Evolutionary conservation across 1,140 invertebrate species (phyloP), one percentile per base, ranked within the genome.

Genomic region (Drosophila erecta): DNA sequence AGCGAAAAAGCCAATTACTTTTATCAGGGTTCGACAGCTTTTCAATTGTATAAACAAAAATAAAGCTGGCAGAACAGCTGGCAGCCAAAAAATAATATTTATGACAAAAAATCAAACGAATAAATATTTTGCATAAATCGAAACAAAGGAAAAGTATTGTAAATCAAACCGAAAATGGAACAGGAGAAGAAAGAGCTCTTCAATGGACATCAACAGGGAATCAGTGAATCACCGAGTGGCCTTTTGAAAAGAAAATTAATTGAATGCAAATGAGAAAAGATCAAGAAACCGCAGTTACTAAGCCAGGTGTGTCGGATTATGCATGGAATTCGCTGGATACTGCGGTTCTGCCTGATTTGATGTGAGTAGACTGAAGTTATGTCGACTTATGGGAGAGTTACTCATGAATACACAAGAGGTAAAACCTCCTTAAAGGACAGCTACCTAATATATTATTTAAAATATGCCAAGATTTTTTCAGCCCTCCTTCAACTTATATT

Each of bases 341-440:
- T 40, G 65, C 60, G 67, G 77, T 85, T 85, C 77, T 81, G 81
- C 77, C 79, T 85, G 81, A 85, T 66, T 81, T 73, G 59, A 86
- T 85, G 81, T 73, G 81, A 86, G 86, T 57, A 64, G 30, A 50
- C 33, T 33, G 3, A n/a, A 38, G 33, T 37, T 17, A 40, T 27
- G 12, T 8, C 12, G 5, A n/a, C 33, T n/a, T 40, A 30, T 30
- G 17, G 4, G n/a, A 14, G 53, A 40, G 54, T 44, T 35, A n/a
- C 38, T n/a, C 5, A 8, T 1, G 1, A 35, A 11, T 24, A n/a
- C 55, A 60, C 40, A 11, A n/a, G 1, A 0, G 24, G n/a, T 14
- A 17, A 35, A 24, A 4, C 7, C 1, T 15, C 15, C 14, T 3
- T 24, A 35, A 20, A 4, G 17, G 1, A 7, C 17, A 17, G 0